These are phyloP conservation scores for Somateria mollissima DNA, from an alignment of 2,797 vertebrate species.

Conservation along the genomic window DNA sequence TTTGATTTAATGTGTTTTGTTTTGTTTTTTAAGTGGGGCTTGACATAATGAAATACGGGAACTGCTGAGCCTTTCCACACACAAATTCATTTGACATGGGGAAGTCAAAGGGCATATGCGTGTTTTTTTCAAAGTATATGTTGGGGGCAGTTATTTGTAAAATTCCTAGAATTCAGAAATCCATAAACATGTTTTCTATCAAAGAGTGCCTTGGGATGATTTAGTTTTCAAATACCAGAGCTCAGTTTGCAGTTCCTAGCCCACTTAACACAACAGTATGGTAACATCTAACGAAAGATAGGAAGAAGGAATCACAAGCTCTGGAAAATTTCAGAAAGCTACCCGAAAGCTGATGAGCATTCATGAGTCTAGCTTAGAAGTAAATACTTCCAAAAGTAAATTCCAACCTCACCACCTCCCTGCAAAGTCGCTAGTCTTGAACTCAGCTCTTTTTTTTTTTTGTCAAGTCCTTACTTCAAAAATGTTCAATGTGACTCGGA, in stretches of 20 bases:
- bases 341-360: neutral
- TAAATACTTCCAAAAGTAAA: neutral
- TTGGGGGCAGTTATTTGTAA: constrained; percentile 19
- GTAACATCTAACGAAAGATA: neutral
- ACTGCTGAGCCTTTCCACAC: neutral
- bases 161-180: constrained; percentile 42
- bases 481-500: neutral
- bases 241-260: neutral
- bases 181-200: constrained; percentile 19
- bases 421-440: neutral
- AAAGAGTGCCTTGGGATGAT: constrained; percentile 26
- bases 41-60: neutral
- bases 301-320: neutral
- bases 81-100: neutral
- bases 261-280: neutral
- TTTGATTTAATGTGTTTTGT: neutral
- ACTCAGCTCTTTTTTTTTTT: neutral
- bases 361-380: neutral
- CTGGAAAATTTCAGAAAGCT: neutral
- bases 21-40: neutral
- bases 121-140: constrained; percentile 14
- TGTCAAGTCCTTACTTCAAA: neutral
- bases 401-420: neutral
- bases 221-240: neutral
- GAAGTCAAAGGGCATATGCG: neutral